Evolutionary conservation across 2,888 invertebrate species (phyloP).

Genomic region (Dicyrtoma fusca): DNA sequence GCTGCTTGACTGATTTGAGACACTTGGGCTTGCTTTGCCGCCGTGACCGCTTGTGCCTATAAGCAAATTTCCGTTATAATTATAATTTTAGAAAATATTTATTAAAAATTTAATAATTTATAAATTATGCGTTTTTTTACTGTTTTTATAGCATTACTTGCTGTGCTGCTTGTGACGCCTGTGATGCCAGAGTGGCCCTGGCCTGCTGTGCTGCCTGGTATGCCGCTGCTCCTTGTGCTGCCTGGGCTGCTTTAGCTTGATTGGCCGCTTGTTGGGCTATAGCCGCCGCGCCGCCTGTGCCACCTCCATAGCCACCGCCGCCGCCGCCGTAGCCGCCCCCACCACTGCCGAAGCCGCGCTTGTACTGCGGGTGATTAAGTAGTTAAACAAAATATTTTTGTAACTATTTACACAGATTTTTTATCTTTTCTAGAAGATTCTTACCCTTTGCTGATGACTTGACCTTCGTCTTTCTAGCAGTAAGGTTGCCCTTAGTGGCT

Average conservation of each 20-base stretch:
- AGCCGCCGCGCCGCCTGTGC: constrained; percentile 51
- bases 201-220: constrained; percentile 47
- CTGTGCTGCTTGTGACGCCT: constrained; percentile 50
- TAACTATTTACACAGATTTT: no score
- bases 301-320: constrained; percentile 36
- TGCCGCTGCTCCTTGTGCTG: constrained; percentile 44
- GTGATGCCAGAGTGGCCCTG: constrained; percentile 47
- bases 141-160: no score
- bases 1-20: constrained; percentile 52
- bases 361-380: no score
- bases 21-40: constrained; percentile 53
- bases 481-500: no score
- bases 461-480: no score
- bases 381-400: no score
- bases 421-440: no score
- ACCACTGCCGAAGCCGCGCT: constrained; percentile 28
- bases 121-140: no score
- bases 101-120: no score
- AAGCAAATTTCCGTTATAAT: no score
- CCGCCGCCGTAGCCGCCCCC: constrained; percentile 26
- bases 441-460: no score
- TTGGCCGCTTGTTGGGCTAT: constrained; percentile 55
- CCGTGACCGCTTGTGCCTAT: constrained; percentile 49
- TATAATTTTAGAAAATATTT: no score
- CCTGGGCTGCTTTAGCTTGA: constrained; percentile 53